Evolutionary conservation across 2,888 invertebrate species (phyloP).

Genomic region (Pyrocoelia pectoralis): DNA sequence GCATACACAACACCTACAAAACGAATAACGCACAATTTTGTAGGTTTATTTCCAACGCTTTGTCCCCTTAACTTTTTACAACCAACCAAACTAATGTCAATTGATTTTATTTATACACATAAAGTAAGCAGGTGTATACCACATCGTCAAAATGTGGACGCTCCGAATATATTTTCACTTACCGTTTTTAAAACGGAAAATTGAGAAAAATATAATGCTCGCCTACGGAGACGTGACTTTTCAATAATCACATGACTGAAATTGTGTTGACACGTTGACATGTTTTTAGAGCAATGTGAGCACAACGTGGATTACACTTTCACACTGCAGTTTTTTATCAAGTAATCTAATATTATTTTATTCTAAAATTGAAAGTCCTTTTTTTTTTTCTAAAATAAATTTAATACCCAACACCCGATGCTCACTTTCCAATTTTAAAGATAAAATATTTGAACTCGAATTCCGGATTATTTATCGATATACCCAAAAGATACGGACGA

Average conservation of each 20-base stretch:
- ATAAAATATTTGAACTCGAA: conserved; percentile 22
- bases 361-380: not conserved
- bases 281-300: not conserved
- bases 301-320: not conserved
- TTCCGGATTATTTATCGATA: conserved; percentile 38
- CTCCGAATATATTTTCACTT: not conserved
- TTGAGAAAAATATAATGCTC: not conserved
- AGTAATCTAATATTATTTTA: not conserved
- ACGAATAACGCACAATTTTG: too few relatives aligned
- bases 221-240: not conserved
- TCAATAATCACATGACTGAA: not conserved
- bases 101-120: too few relatives aligned
- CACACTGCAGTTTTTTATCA: not conserved
- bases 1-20: too few relatives aligned
- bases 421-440: conserved; percentile 7
- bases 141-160: too few relatives aligned
- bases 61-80: too few relatives aligned
- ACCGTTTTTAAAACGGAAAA: not conserved
- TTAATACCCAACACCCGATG: not conserved
- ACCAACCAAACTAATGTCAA: too few relatives aligned
- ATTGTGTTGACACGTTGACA: not conserved
- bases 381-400: not conserved
- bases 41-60: too few relatives aligned
- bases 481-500: conserved; percentile 23
- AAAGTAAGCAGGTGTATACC: too few relatives aligned